phyloP scores from a whole-genome alignment of 2,888 invertebrate genomes.

The Leptogaster cylindrica region DNA sequence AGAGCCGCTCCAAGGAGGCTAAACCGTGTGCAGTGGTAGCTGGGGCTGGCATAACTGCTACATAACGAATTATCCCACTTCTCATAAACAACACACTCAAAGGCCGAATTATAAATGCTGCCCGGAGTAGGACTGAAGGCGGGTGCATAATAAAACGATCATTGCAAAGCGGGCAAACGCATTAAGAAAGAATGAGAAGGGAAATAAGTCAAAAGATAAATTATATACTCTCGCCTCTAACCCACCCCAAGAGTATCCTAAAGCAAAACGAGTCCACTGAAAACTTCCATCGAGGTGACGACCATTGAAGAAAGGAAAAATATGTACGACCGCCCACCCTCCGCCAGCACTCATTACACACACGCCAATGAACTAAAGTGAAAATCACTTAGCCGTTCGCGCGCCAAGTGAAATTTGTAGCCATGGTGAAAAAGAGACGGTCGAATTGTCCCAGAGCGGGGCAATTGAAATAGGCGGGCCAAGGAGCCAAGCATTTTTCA shows the following conservation, averaged over 20 bases:
- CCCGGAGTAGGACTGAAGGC: constrained; percentile 17
- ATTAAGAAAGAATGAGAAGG: constrained; percentile 40
- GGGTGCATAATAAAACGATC: constrained; percentile 42
- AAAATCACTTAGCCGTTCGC: constrained; percentile 39
- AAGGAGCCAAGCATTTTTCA: constrained; percentile 21
- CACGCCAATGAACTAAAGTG: constrained; percentile 39
- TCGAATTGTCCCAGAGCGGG: constrained; percentile 2
- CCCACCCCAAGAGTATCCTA: neutral
- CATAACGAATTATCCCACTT: constrained; percentile 40
- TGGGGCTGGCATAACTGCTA: constrained; percentile 40
- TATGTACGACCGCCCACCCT: constrained; percentile 19
- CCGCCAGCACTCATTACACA: constrained; percentile 9
- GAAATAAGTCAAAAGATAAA: constrained; percentile 34
- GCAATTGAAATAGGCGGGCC: constrained; percentile 35
- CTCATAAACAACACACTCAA: constrained; percentile 40
- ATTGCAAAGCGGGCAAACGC: constrained; percentile 29
- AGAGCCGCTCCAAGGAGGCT: constrained; percentile 1
- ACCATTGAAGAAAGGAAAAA: constrained; percentile 40
- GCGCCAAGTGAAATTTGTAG: constrained; percentile 41
- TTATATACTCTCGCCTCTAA: constrained; percentile 21
- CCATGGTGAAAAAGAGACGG: constrained; percentile 43
- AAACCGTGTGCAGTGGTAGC: neutral
- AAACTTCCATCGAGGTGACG: constrained; percentile 40
- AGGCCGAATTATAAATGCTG: neutral
- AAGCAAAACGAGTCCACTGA: neutral